Conservation (phyloP, 2,113 vertebrate genomes). For the Phaethornis superciliosus region DNA sequence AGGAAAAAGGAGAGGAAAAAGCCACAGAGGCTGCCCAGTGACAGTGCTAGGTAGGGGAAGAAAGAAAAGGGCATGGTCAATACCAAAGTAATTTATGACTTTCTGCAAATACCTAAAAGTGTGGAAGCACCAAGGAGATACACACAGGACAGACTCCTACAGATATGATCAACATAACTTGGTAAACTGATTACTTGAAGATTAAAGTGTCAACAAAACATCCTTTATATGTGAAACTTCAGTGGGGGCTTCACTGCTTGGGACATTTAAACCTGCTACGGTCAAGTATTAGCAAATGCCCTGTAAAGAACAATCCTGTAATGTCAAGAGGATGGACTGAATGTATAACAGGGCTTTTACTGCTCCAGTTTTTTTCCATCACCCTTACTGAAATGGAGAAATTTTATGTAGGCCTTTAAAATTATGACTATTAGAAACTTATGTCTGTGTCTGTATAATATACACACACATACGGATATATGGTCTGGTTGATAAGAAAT, state of each 20-base stretch:
- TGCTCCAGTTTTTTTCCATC: conserved; percentile 51
- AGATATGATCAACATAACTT: not conserved
- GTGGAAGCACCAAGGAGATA: not conserved
- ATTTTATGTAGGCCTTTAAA: conserved; percentile 42
- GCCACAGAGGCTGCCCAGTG: not conserved
- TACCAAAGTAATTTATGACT: not conserved
- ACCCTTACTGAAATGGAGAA: not conserved
- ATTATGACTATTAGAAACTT: conserved; percentile 47
- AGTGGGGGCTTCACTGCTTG: not conserved
- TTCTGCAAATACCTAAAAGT: not conserved
- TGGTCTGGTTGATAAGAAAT: not conserved
- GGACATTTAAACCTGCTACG: conserved; percentile 25
- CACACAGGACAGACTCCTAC: not conserved
- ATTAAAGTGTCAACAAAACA: not conserved
- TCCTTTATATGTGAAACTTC: not conserved
- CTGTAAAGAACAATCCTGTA: conserved; percentile 16
- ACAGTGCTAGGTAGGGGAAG: not conserved
- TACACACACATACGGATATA: not conserved
- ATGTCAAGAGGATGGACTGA: conserved; percentile 16
- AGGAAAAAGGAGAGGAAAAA: not conserved
- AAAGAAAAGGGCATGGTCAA: not conserved
- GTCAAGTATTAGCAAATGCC: not conserved
- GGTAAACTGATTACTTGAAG: not conserved
- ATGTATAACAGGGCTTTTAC: conserved; percentile 30
- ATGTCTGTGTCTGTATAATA: not conserved